Evolutionary conservation across 2,797 vertebrate species (phyloP), one percentile per base, ranked within the genome.

Genomic region (Leuciscus waleckii): DNA sequence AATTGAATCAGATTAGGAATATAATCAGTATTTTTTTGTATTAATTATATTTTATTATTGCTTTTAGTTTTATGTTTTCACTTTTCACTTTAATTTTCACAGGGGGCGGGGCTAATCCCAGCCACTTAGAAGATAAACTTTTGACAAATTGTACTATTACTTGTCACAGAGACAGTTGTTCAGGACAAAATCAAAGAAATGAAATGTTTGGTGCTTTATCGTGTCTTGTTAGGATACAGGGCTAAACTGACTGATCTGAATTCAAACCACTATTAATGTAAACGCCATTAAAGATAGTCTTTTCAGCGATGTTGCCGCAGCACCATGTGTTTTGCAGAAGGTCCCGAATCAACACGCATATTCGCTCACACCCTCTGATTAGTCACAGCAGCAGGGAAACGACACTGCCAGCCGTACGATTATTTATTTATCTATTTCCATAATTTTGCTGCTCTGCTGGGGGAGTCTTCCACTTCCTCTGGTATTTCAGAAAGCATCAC

Each of bases 361-460:
- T 70, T 71, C 23, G 13, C 85, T 69, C 85, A 67, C 77, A 81
- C 78, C 79, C 85, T 76, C 84, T 84, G 83, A 89, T 90, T 90
- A 87, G 86, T 81, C 89, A 89, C 88, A 87, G 88, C 69, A 84
- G 87, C 85, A 86, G 87, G 80, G 81, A 90, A 87, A 81, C 19
- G 75, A 89, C 89, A 88, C 86, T 68, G 74, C 51, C 88, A 84
- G 77, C 81, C 81, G 79, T 87, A 87, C 51, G 73, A 86, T 90
- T 86, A 89, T 89, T 90, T 89, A 90, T 89, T 90, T 79, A 89
- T 87, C 87, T 85, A 88, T 87, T 90, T 88, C 85, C 85, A 89
- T 90, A 88, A 88, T 90, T 90, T 85, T 85, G 82, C 75, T 74
- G 80, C 85, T 88, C 77, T 61, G 84, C 80, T 82, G 80, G 85